Evolutionary conservation across 2,888 invertebrate genomes (phyloP), one percentile per base, ranked within the genome.

Genomic region (Fragum whitleyi): DNA sequence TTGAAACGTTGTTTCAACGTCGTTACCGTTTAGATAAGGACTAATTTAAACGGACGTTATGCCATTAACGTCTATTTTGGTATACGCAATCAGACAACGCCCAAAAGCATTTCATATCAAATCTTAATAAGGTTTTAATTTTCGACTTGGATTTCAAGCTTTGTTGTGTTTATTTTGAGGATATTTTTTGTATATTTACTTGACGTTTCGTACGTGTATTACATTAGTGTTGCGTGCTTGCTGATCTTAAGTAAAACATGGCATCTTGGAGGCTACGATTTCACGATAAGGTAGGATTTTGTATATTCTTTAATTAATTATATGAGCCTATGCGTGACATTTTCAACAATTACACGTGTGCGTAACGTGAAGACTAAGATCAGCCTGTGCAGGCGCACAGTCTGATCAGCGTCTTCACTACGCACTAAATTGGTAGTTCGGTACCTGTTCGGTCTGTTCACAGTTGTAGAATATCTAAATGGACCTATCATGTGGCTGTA

Each of bases 201-300:
- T 36, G 32, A 36, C 32, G 32, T 36, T 36, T 36, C 9, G 3
- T 36, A 47, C 47, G 47, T 47, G 14, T 47, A 9, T 39, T 14
- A 14, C 39, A 14, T 39, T 39, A 39, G 39, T 39, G 39, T 39
- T 39, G 14, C 39, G 39, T 39, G 39, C 39, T 9, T 39, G 19
- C 9, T 26, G 21, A 61, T 32, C 7, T 61, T 32, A 2, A 11
- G 2, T 2, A 32, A 61, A 32, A 32, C 23, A 83, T 83, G 83
- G 79, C 83, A n/a, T 80, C 83, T 42, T 83, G 83, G 83, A 70
- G 79, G 26, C 70, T 83, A 55, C 55, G 83, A 28, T 83, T 83
- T 26, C 83, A 83, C 39, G 83, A 83, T 36, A 83, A 83, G 77
- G 83, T 83, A 83, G 16, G 36, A 26, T 62, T 72, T 47, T 19